These are phyloP conservation scores for Echinops telfairi DNA, from an alignment of 2,113 vertebrate genomes.

Conservation along the genomic window DNA sequence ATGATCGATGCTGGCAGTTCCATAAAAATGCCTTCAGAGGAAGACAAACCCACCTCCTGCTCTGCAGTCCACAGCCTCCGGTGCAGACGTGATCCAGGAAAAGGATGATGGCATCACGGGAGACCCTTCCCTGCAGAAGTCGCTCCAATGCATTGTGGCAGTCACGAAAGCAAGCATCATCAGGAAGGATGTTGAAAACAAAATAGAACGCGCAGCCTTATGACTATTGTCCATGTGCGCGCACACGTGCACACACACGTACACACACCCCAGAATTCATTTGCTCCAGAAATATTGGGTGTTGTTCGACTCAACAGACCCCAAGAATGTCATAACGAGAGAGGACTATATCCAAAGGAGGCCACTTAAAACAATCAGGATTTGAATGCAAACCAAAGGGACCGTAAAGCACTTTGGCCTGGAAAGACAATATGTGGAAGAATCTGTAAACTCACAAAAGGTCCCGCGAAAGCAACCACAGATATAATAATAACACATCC, in stretches of 20 bases:
- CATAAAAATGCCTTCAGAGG: not conserved
- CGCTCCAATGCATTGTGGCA: conserved; percentile 75
- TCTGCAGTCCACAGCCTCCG: not conserved
- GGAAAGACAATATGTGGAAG: not conserved
- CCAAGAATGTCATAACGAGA: conserved; percentile 41
- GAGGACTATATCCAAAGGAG: conserved; percentile 3
- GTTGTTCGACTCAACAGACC: not conserved
- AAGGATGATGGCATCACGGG: conserved; percentile 71
- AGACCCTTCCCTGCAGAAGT: conserved; percentile 66
- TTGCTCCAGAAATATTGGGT: conserved; percentile 17
- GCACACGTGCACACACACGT: conserved; percentile 23
- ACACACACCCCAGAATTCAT: not conserved
- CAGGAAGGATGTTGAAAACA: conserved; percentile 83
- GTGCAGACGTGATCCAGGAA: conserved; percentile 82
- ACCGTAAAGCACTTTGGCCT: not conserved
- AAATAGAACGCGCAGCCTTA: conserved; percentile 73
- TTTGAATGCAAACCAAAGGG: conserved; percentile 38
- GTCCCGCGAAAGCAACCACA: not conserved
- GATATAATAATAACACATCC: not conserved
- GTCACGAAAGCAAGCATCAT: conserved; percentile 78
- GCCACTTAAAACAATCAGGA: conserved; percentile 5
- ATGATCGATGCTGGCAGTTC: not conserved
- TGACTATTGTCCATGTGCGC: not conserved
- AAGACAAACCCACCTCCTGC: not conserved
- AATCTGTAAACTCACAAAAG: not conserved